A percentile compares a stretch with the other conserved stretches of the same genome.
These are phyloP conservation scores for Rhinolophus sinicus DNA, from an alignment of 2,113 vertebrate genomes.

Conservation along the genomic window DNA sequence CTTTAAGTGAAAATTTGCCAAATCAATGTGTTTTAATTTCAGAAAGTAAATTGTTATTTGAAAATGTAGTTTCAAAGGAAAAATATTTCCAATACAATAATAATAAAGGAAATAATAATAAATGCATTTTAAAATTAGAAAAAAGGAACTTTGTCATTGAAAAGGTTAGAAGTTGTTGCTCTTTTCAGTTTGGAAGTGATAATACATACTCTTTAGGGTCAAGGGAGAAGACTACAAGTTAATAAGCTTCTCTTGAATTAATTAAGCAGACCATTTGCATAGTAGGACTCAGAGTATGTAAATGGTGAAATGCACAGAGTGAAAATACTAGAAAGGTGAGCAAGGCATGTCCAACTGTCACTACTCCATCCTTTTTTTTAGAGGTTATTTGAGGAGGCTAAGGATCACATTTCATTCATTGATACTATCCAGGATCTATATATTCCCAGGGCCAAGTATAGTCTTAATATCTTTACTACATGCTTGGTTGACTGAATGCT, in stretches of 20 bases:
- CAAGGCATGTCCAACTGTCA: neutral
- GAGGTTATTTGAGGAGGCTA: neutral
- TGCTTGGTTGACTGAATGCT: neutral
- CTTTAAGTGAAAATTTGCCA: slow-evolving; percentile 14
- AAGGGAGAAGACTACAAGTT: neutral
- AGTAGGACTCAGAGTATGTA: neutral
- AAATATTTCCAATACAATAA: neutral
- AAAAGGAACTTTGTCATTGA: neutral
- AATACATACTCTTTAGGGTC: neutral
- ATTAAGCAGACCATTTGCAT: neutral
- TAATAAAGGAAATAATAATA: neutral
- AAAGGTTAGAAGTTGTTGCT: neutral
- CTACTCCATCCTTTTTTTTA: neutral
- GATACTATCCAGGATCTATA: neutral
- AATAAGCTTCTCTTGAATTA: neutral
- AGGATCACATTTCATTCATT: neutral
- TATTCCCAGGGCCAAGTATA: neutral
- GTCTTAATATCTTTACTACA: neutral
- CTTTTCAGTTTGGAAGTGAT: neutral
- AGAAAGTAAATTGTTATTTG: neutral
- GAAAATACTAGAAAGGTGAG: neutral
- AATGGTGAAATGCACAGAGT: neutral
- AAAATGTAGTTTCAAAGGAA: neutral
- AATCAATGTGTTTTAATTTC: neutral
- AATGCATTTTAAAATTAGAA: neutral